Evolutionary conservation across 2,888 invertebrate species (phyloP).

Genomic region (Frankliniella intonsa): DNA sequence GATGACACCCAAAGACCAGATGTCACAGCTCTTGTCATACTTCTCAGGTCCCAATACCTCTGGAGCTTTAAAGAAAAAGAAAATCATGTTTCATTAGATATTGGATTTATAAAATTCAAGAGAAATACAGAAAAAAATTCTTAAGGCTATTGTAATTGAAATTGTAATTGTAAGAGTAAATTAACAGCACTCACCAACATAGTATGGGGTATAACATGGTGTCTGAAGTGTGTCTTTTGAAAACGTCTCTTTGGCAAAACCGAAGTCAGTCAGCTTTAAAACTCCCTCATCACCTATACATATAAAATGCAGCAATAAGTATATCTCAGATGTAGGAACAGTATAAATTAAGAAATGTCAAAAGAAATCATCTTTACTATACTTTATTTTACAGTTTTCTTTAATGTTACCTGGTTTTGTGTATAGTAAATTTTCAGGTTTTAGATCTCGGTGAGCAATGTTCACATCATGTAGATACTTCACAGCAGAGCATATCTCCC

Average conservation of each 20-base stretch:
- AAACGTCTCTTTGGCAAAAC: conserved; percentile 94
- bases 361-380: neutral
- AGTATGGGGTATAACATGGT: conserved; percentile 98
- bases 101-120: neutral
- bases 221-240: conserved; percentile 88
- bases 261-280: conserved; percentile 96
- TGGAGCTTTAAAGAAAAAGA: conserved; percentile 50
- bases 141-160: neutral
- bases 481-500: conserved; percentile 92
- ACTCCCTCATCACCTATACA: conserved; percentile 60
- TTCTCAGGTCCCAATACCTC: conserved; percentile 95
- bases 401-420: conserved; percentile 57
- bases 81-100: neutral
- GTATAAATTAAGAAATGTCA: neutral
- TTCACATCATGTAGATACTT: conserved; percentile 88
- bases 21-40: conserved; percentile 98
- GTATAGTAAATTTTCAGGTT: conserved; percentile 95
- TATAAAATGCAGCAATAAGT: conserved; percentile 29
- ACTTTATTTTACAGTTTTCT: conserved; percentile 4
- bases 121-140: too few species aligned
- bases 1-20: conserved; percentile 98
- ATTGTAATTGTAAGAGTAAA: conserved; percentile 22
- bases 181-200: conserved; percentile 56
- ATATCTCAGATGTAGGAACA: neutral
- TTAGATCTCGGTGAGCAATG: conserved; percentile 96